These are phyloP conservation scores for Eupristina koningsbergeri DNA, from an alignment of 1,140 invertebrate species.

Conservation along the genomic window DNA sequence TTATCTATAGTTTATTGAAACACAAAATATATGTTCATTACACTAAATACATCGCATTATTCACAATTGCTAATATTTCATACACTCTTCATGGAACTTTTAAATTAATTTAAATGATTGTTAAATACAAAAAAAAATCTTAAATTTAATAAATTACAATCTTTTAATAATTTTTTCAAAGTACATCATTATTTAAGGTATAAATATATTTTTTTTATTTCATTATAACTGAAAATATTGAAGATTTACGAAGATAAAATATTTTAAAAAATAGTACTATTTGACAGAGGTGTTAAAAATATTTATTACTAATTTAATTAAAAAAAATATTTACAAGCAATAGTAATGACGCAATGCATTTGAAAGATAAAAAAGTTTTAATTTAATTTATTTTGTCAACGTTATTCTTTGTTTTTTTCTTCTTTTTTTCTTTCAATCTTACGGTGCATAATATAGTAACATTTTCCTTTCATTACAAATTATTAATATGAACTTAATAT, in stretches of 20 bases:
- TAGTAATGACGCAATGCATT: too few relatives aligned
- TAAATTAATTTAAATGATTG: slow-evolving; percentile 25
- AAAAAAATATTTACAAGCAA: too few relatives aligned
- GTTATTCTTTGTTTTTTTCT: not conserved
- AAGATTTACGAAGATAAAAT: too few relatives aligned
- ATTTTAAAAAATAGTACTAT: too few relatives aligned
- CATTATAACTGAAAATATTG: too few relatives aligned
- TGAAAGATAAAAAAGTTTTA: not conserved
- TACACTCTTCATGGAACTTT: not conserved
- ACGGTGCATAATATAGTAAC: too few relatives aligned
- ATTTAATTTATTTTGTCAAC: not conserved
- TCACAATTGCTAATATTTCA: slow-evolving; percentile 25
- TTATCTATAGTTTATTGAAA: not conserved
- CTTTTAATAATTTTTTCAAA: not conserved
- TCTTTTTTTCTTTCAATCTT: too few relatives aligned
- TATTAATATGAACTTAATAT: slow-evolving; percentile 25
- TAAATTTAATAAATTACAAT: not conserved
- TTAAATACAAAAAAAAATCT: slow-evolving; percentile 33
- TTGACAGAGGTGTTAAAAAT: too few relatives aligned
- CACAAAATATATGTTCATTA: slow-evolving; percentile 32
- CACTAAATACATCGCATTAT: slow-evolving; percentile 28
- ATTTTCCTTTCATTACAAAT: slow-evolving; percentile 24
- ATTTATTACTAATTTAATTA: too few relatives aligned
- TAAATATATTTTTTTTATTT: too few relatives aligned
- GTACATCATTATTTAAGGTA: too few relatives aligned